Conservation (phyloP, 2,113 vertebrate species). For the Indicator indicator region DNA sequence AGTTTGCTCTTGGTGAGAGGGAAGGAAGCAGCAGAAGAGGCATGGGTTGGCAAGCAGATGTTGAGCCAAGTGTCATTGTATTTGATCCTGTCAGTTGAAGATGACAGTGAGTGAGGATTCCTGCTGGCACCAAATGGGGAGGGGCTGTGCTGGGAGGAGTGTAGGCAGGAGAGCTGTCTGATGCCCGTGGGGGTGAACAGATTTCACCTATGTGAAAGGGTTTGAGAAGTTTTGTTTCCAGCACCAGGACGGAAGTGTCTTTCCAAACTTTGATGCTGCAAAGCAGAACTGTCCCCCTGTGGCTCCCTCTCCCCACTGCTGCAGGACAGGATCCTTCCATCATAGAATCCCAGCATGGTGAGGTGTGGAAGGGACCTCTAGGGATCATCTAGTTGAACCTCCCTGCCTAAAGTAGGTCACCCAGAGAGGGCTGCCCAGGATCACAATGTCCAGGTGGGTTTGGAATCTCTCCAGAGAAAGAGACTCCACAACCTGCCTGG, state of each 20-base stretch:
- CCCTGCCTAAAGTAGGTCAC: no score
- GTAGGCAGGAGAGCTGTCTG: background rate
- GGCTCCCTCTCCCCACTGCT: accelerated
- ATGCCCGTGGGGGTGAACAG: accelerated
- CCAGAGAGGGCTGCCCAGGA: no score
- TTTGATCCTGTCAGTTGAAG: background rate
- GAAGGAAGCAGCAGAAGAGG: background rate
- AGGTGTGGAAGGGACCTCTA: no score
- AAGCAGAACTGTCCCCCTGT: background rate
- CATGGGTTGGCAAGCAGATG: background rate
- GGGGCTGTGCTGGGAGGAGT: background rate
- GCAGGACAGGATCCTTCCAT: background rate
- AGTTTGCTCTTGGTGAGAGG: background rate
- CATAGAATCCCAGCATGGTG: no score
- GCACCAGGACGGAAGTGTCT: background rate
- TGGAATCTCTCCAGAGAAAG: no score
- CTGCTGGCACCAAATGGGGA: background rate
- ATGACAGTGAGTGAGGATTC: accelerated
- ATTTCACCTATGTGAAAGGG: background rate
- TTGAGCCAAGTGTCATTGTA: background rate
- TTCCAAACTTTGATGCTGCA: background rate
- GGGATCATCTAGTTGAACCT: no score
- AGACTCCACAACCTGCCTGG: no score
- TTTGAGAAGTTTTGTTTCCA: background rate
- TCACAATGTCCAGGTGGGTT: no score